Percentiles rank a stretch among this genome's conserved stretches.
Conservation (phyloP, 2,797 vertebrate genomes). For the Echeneis naucrates region DNA sequence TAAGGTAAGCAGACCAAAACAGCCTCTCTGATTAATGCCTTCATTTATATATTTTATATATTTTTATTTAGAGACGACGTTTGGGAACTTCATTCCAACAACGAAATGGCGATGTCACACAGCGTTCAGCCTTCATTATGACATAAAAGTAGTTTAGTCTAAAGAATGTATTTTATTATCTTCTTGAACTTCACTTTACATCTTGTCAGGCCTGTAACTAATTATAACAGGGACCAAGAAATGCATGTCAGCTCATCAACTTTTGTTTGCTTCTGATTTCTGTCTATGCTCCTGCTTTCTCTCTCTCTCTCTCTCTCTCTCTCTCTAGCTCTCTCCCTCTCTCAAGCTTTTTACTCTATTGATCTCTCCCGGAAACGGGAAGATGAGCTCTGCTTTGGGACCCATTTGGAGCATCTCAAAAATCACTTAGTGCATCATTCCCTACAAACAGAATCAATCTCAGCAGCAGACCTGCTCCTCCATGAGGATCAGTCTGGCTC, state of each 20-base stretch:
- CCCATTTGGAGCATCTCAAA: conserved; percentile 85
- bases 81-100: neutral
- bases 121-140: conserved; percentile 4
- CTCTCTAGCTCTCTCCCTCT: conserved; percentile 34
- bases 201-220: conserved; percentile 1
- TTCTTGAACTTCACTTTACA: neutral
- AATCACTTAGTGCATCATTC: conserved; percentile 84
- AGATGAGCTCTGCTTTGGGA: conserved; percentile 84
- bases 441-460: conserved; percentile 79
- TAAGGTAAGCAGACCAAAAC: conserved; percentile 55
- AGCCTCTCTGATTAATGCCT: conserved; percentile 1
- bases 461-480: conserved; percentile 50
- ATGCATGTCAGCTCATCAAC: conserved; percentile 18
- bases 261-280: conserved; percentile 25
- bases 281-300: conserved; percentile 19
- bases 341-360: conserved; percentile 81
- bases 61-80: neutral
- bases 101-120: neutral
- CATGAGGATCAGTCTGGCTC: conserved; percentile 25
- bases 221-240: conserved; percentile 15
- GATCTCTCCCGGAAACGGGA: conserved; percentile 85
- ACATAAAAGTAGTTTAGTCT: neutral
- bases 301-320: conserved; percentile 18
- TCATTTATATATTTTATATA: too few relatives aligned
- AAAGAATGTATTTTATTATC: conserved; percentile 13